A percentile compares a stretch with the other conserved stretches of the same genome.
Evolutionary conservation across 2,888 invertebrate species (phyloP).

Genomic region (Ectemnius continuus): DNA sequence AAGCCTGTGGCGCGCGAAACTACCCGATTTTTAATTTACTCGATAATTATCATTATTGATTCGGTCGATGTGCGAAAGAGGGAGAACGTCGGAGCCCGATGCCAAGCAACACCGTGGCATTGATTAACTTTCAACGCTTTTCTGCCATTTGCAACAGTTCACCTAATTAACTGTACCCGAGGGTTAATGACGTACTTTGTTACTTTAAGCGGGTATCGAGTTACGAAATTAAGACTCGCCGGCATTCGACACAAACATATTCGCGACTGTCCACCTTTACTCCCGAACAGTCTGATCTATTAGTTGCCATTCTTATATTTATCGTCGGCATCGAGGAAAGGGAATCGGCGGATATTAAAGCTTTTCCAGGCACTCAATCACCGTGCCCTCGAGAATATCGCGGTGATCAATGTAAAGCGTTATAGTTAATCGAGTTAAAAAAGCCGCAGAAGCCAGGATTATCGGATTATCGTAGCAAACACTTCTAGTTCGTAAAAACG

Average conservation of each 20-base stretch:
- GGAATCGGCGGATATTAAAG: no score
- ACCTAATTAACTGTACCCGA: slow-evolving; percentile 66
- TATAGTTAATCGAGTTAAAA: no score
- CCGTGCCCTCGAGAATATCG: no score
- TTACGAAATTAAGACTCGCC: slow-evolving; percentile 65
- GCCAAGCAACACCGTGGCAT: slow-evolving; percentile 23
- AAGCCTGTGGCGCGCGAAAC: neutral
- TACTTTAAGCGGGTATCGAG: slow-evolving; percentile 69
- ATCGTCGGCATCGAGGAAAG: neutral
- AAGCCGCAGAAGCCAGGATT: no score
- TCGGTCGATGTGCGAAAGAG: neutral
- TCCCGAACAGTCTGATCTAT: neutral
- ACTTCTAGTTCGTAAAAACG: no score
- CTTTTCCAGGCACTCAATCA: no score
- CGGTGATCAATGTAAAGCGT: no score
- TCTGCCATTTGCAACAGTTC: slow-evolving; percentile 63
- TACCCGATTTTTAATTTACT: slow-evolving; percentile 51
- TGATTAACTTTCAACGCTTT: slow-evolving; percentile 66
- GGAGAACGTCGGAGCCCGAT: neutral
- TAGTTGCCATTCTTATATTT: slow-evolving; percentile 39
- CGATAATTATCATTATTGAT: slow-evolving; percentile 53
- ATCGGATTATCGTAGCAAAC: no score
- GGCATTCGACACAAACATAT: slow-evolving; percentile 25
- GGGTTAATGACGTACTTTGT: slow-evolving; percentile 69
- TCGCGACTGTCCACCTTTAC: neutral